Percentiles rank a stretch among this genome's conserved stretches.
Evolutionary conservation across 2,113 vertebrate species (phyloP).

Genomic region (Pelmatolapia mariae): DNA sequence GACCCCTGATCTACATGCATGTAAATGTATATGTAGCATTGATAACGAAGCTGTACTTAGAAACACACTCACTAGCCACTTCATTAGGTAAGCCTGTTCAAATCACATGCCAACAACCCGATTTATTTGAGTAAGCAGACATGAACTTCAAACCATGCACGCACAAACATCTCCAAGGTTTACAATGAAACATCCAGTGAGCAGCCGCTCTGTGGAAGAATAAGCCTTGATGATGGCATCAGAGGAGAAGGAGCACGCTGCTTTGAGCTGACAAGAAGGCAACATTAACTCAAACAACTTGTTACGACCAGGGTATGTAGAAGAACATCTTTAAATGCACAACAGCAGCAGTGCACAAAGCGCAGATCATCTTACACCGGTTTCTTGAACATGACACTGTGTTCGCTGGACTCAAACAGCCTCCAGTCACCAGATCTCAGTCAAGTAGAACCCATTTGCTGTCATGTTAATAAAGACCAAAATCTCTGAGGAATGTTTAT

Average conservation of each 20-base stretch:
- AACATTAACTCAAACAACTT: background rate
- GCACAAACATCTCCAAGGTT: background rate
- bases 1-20: background rate
- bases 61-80: background rate
- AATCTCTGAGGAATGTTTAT: background rate
- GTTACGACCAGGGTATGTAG: rapidly evolving
- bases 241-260: background rate
- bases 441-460: background rate
- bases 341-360: background rate
- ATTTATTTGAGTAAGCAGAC: background rate
- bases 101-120: background rate
- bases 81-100: background rate
- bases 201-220: background rate
- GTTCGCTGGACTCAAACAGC: background rate
- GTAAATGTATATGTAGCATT: background rate
- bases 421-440: rapidly evolving
- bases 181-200: background rate
- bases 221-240: background rate
- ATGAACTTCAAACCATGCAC: background rate
- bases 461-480: background rate
- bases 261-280: background rate
- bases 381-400: background rate
- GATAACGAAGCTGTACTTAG: background rate
- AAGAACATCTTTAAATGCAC: background rate
- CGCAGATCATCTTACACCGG: background rate